phyloP scores from a whole-genome alignment of 2,113 vertebrate genomes.

The Cavia porcellus region DNA sequence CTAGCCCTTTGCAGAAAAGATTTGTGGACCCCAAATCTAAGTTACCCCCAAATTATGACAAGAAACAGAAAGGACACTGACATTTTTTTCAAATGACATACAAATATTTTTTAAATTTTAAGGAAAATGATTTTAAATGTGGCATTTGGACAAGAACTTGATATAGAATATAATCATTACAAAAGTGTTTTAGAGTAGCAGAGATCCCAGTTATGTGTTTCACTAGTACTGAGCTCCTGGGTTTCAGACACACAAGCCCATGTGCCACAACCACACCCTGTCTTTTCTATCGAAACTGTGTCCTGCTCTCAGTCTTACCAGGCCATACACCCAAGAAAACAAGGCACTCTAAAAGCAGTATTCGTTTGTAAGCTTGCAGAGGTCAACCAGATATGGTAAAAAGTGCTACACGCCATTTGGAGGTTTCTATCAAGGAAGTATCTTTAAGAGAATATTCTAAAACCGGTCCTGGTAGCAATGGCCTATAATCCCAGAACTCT shows the following conservation, averaged over 20 bases:
- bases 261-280: background rate
- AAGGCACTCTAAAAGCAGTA: background rate
- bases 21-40: background rate
- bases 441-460: background rate
- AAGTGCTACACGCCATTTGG: background rate
- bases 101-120: slow-evolving; percentile 24
- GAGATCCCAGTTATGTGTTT: slow-evolving; percentile 3
- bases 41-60: background rate
- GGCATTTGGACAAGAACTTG: slow-evolving; percentile 28
- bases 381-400: background rate
- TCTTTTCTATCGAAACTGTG: background rate
- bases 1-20: background rate
- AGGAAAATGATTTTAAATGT: slow-evolving; percentile 30
- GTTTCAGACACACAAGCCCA: background rate
- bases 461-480: background rate
- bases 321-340: background rate
- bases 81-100: slow-evolving; percentile 54
- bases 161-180: background rate
- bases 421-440: slow-evolving; percentile 40
- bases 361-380: background rate
- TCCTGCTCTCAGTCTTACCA: background rate
- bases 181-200: slow-evolving; percentile 14
- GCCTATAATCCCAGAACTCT: background rate
- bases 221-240: background rate
- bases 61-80: background rate